Evolutionary conservation across 2,888 invertebrate genomes (phyloP), one percentile per base, ranked within the genome.

Genomic region (Tuta absoluta): DNA sequence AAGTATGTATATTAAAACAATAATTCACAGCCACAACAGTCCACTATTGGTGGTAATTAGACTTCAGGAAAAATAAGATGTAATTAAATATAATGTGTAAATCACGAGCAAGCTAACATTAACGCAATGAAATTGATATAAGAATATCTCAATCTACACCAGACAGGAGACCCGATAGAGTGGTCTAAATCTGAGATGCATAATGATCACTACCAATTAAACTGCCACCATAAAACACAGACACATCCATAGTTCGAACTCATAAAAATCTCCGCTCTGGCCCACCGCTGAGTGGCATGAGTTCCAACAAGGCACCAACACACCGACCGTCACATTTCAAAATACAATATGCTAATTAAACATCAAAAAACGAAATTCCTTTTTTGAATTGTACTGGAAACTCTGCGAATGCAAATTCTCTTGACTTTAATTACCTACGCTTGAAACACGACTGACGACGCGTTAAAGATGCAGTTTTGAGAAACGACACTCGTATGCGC

Each of bases 261-360:
- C 79, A 79, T 81, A 85, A 85, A 84, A 84, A 77, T 81, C 79
- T 73, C 74, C 71, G 77, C 80, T 79, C 69, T 71, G 75, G 84
- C 84, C 89, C 87, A 89, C 89, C 91, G 85, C 87, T 86, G 89
- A 84, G 88, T 81, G 78, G 82, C 83, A 87, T 84, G 81, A 81
- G 81, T 75, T 82, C 56, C 33, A 56, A 56, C 51, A 53, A 33
- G 28, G 28, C 24, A 17, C 79, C 79, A 78, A 81, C 85, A 87
- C 86, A 84, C 87, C 79, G 88, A 86, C 87, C 89, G 84, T 90
- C 90, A 90, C 89, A 88, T 88, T 89, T 90, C 87, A 87, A 88
- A 90, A 86, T 87, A 87, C 89, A 90, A 91, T 91, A 91, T 91
- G 91, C 91, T 91, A 91, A 91, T 91, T 91, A 84, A 85, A 80